These are phyloP conservation scores for Catharus ustulatus DNA, from an alignment of 2,797 vertebrate genomes.

Conservation along the genomic window DNA sequence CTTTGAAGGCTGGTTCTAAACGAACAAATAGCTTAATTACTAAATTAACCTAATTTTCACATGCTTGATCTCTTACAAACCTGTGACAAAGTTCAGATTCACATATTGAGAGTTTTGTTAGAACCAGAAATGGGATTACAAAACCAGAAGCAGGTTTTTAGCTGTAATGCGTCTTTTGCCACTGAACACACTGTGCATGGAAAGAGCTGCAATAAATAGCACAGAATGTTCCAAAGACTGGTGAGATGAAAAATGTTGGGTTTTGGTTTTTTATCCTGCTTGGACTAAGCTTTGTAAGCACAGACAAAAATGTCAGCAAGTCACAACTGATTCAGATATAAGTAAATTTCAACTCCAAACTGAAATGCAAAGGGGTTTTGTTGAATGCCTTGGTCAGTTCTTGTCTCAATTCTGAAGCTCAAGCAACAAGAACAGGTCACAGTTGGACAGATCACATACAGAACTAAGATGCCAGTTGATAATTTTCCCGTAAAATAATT, in stretches of 20 bases:
- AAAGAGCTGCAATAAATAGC: constrained; percentile 16
- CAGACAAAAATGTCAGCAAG: not conserved
- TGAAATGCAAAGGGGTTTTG: not conserved
- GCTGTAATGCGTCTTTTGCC: not conserved
- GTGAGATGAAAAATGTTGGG: not conserved
- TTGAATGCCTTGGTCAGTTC: not conserved
- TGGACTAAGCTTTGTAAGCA: not conserved
- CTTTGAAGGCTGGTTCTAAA: not conserved
- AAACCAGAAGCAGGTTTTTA: constrained; percentile 7
- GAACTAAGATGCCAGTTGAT: not conserved
- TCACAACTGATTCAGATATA: not conserved
- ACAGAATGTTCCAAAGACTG: constrained; percentile 26
- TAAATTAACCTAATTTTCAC: not conserved
- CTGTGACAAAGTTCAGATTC: not conserved
- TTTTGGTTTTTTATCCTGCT: not conserved
- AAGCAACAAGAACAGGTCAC: not conserved
- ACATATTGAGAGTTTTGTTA: not conserved
- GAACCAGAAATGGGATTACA: not conserved
- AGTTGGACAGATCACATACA: not conserved
- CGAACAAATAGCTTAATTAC: not conserved
- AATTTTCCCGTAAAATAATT: not conserved
- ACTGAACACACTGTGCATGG: not conserved
- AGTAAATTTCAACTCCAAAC: not conserved
- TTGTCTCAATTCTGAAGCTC: not conserved
- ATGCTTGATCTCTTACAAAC: not conserved